Base-by-base conservation (phyloP, 2,797 vertebrate genomes). In the Channallabes apus region DNA sequence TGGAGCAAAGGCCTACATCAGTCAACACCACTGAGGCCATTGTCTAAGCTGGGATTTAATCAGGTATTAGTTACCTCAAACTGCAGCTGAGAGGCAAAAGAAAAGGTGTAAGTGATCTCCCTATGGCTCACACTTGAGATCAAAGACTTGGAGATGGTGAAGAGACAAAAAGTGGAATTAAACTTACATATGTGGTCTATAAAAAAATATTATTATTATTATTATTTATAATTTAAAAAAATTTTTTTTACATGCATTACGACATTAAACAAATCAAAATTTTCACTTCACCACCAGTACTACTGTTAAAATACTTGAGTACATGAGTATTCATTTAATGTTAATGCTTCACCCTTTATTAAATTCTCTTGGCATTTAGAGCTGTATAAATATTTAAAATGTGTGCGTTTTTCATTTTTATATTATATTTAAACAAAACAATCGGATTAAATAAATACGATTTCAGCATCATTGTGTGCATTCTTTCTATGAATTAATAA, bases 1-100 rank as follows among this genome's bases (percentile, higher is more conserved):
- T 89, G 94, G 93, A 96, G 94, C 96, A 95, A 93, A 88, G 95
- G 96, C 96, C 86, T 96, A 96, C 96, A 98, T 97, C 96, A 97
- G 97, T 97, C 95, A 96, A 95, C 94, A 95, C 95, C 95, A 94
- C 81, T 20, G 92, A 95, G 96, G 95, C 96, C 96, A 95, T 96
- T 94, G 96, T 95, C 92, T 94, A 95, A 95, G 95, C 94, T 94
- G 90, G 89, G 94, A 95, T 95, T 96, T 97, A 98, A 98, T 98
- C 97, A 97, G 96, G 96, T 95, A 96, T 97, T 97, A 97, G 95
- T 94, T 94, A 93, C 94, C 91, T 83, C 91, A 93, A 95, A 96
- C 94, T 91, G 94, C 93, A 93, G 91, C 90, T 92, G 94, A 91
- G 88, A 94, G 92, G 91, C 91, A 92, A 94, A 85, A 89, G 83